Base-by-base conservation (phyloP, 2,797 vertebrate genomes). In the Perodicticus potto region DNA sequence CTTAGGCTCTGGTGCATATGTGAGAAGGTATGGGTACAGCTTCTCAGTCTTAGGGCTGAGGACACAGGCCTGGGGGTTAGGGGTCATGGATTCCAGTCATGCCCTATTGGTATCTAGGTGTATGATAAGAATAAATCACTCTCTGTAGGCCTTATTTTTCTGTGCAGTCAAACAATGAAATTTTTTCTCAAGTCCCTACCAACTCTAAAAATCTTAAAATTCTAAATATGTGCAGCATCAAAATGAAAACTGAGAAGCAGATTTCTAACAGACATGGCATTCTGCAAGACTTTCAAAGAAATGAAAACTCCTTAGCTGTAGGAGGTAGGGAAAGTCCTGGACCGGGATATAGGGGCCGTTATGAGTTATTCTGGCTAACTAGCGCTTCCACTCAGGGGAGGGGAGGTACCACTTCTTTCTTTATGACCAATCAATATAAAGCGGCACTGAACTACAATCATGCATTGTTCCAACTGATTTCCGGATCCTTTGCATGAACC, bases 401-500 rank as follows among this genome's bases (percentile, higher is more conserved):
- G 77, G 61, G 3, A 81, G 70, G 49, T 92, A 57, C 73, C 91
- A 93, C 87, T 82, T 94, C 82, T 91, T 94, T 89, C 59, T 96
- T 92, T 90, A 92, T 32, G 78, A 65, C 63, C 72, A 78, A 97
- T 84, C 93, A 37, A 97, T 88, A 97, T 57, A 89, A 91, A 89
- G 89, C 85, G 37, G 92, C 1, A 34, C 34, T 86, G 87, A 96
- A 96, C 84, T 80, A 43, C 89, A 96, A 94, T 94, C 17, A 45
- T 22, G 86, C 67, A 97, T 97, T 97, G 97, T 97, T 73, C 72
- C 78, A 65, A 94, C 61, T 74, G 93, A 89, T 95, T 97, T 97
- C 96, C 90, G 80, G 96, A 94, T 94, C 96, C 89, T 96, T 86
- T 32, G 14, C 85, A 87, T 10, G 95, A 97, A 89, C 93, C 1